These are phyloP conservation scores for Passer montanus DNA, from an alignment of 2,113 vertebrate species.

Conservation along the genomic window DNA sequence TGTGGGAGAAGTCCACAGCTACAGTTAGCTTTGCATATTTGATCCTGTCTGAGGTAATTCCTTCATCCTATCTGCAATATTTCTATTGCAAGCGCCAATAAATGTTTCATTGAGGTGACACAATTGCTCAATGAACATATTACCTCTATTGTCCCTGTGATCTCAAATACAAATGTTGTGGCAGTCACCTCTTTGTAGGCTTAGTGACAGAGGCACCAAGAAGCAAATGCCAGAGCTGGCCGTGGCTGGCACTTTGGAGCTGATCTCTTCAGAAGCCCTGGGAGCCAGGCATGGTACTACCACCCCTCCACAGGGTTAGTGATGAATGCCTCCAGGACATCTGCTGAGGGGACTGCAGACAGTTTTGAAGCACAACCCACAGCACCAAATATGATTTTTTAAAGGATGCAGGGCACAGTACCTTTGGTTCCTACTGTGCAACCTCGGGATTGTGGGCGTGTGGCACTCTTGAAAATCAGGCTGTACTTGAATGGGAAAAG, in stretches of 20 bases:
- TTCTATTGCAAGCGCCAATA: background rate
- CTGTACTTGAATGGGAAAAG: background rate
- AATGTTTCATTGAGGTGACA: background rate
- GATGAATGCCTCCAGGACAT: background rate
- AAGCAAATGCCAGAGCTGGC: background rate
- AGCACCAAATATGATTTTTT: background rate
- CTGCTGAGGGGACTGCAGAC: background rate
- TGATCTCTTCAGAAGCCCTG: background rate
- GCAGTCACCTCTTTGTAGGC: background rate
- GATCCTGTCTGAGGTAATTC: slow-evolving; percentile 61
- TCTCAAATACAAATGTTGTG: background rate
- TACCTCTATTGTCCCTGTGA: background rate
- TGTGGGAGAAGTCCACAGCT: slow-evolving; percentile 46
- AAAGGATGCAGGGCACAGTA: background rate
- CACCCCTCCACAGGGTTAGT: background rate
- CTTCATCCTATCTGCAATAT: slow-evolving; percentile 25
- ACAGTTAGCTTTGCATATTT: slow-evolving; percentile 48
- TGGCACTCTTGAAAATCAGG: background rate
- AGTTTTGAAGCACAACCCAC: background rate
- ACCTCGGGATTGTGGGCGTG: fast-evolving
- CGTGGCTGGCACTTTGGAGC: background rate
- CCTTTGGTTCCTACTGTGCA: background rate
- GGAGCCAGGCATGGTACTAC: background rate
- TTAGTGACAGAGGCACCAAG: background rate
- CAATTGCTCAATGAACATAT: background rate